Percentiles rank a stretch among this genome's conserved stretches.
phyloP scores from a whole-genome alignment of 2,113 vertebrate genomes.

The Cyanistes caeruleus region DNA sequence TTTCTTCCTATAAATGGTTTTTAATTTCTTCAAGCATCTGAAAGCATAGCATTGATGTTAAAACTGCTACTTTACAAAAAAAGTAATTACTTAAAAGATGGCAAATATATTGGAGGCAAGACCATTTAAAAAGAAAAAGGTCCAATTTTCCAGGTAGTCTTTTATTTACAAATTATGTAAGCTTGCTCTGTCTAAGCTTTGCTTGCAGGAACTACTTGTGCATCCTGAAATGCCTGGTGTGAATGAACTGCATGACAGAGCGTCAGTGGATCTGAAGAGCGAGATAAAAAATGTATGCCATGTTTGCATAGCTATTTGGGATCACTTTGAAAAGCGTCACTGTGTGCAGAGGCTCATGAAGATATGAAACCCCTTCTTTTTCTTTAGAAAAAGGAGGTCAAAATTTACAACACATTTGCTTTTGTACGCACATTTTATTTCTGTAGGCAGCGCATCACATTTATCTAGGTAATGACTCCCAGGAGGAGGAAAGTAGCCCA shows the following conservation, averaged over 20 bases:
- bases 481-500: not conserved
- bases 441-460: not conserved
- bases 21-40: slow-evolving; percentile 1
- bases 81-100: slow-evolving; percentile 18
- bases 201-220: not conserved
- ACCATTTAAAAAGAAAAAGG: not conserved
- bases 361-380: not conserved
- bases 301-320: not conserved
- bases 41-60: not conserved
- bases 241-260: not conserved
- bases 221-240: slow-evolving; percentile 25
- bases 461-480: slow-evolving; percentile 17
- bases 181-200: not conserved
- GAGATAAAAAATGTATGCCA: not conserved
- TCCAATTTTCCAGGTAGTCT: not conserved
- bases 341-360: not conserved
- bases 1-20: not conserved
- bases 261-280: slow-evolving; percentile 22
- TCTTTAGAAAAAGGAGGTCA: slow-evolving; percentile 26
- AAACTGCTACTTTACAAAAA: slow-evolving; percentile 11
- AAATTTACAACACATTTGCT: slow-evolving; percentile 40
- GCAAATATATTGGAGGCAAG: not conserved
- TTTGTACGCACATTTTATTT: not conserved
- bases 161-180: slow-evolving; percentile 25
- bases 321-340: not conserved